Evolutionary conservation across 2,113 vertebrate genomes (phyloP).

Genomic region (Craseonycteris thonglongyai): DNA sequence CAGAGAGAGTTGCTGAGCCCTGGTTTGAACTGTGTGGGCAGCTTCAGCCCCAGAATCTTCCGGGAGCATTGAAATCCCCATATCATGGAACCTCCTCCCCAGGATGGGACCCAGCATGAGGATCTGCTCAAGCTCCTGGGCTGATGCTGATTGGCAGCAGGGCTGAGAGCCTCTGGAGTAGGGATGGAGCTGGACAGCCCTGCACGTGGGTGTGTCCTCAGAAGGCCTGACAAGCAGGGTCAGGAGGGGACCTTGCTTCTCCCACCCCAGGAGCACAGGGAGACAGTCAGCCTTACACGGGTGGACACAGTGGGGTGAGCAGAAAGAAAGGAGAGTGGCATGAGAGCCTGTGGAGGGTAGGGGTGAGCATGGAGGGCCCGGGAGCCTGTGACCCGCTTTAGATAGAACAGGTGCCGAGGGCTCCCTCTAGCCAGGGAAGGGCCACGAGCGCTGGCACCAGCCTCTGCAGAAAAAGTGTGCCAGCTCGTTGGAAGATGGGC

Average conservation of each 20-base stretch:
- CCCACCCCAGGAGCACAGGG: neutral
- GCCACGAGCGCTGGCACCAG: too few relatives aligned
- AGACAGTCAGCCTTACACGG: neutral
- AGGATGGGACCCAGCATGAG: neutral
- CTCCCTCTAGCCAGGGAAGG: neutral
- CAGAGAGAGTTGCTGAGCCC: neutral
- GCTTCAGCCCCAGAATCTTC: neutral
- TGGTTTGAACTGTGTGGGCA: neutral
- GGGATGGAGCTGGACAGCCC: neutral
- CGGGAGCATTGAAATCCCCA: neutral
- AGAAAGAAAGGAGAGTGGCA: neutral
- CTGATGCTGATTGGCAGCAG: neutral
- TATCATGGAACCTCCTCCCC: neutral
- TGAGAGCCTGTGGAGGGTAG: neutral
- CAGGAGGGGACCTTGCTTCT: neutral
- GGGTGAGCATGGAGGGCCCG: neutral
- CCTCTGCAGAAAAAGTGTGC: neutral
- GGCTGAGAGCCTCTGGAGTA: neutral
- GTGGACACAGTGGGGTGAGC: neutral
- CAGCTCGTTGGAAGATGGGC: neutral
- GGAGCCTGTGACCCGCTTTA: fast-evolving
- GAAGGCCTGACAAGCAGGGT: neutral
- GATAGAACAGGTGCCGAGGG: neutral
- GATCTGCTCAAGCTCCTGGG: neutral
- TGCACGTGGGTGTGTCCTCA: neutral